These are phyloP conservation scores for Hoplostethus atlanticus DNA, from an alignment of 2,797 vertebrate genomes.

Conservation along the genomic window DNA sequence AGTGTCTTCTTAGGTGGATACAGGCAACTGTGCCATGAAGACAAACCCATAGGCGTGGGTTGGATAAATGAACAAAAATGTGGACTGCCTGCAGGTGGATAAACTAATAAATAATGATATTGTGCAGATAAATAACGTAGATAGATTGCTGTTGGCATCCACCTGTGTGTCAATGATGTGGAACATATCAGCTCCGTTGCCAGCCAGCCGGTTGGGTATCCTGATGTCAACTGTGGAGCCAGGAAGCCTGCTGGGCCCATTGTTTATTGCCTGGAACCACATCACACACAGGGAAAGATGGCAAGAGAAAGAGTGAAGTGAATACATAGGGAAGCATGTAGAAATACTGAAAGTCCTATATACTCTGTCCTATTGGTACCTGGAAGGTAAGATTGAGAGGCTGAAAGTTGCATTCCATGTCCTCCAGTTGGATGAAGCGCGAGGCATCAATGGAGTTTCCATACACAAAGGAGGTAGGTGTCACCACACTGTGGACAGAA, in stretches of 20 bases:
- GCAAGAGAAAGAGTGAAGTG: constrained; percentile 24
- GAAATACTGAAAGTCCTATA: background rate
- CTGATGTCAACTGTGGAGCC: constrained; percentile 91
- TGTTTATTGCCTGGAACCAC: constrained; percentile 92
- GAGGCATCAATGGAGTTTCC: constrained; percentile 92
- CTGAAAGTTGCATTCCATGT: constrained; percentile 94
- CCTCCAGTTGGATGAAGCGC: constrained; percentile 90
- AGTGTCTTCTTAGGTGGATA: constrained; percentile 27
- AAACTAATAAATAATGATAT: constrained; percentile 63
- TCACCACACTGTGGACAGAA: constrained; percentile 85
- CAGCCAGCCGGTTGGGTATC: constrained; percentile 91
- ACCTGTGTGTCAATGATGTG: constrained; percentile 92
- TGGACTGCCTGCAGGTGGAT: constrained; percentile 50
- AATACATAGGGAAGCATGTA: constrained; percentile 21
- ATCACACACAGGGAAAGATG: constrained; percentile 42
- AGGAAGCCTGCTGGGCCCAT: constrained; percentile 95
- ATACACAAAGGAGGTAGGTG: constrained; percentile 93
- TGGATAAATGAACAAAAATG: constrained; percentile 39
- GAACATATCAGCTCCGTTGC: constrained; percentile 94
- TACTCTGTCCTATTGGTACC: constrained; percentile 77
- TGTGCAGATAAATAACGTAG: constrained; percentile 39
- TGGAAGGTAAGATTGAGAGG: constrained; percentile 96
- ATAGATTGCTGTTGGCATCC: constrained; percentile 71
- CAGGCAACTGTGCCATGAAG: constrained; percentile 25
- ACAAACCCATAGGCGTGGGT: constrained; percentile 24